phyloP scores from a whole-genome alignment of 2,888 invertebrate species.

The Dysmachus trigonus region DNA sequence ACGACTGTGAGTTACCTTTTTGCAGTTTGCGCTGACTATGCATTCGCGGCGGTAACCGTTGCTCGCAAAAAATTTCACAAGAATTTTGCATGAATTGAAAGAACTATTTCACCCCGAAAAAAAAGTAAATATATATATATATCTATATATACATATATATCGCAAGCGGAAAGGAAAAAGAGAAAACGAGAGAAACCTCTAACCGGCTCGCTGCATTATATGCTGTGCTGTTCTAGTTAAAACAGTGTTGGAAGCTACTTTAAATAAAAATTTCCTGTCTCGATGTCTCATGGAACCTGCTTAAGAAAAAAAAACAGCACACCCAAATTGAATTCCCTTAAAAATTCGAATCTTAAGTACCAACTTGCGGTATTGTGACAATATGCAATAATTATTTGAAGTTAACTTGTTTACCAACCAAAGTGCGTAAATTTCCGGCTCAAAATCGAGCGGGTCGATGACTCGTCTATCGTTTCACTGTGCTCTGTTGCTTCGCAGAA shows the following conservation, averaged over 20 bases:
- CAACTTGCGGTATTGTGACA: neutral
- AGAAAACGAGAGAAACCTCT: neutral
- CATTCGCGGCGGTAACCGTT: neutral
- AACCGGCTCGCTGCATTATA: neutral
- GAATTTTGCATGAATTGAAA: neutral
- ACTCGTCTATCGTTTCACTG: neutral
- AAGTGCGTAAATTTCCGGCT: neutral
- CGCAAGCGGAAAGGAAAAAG: neutral
- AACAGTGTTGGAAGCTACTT: conserved; percentile 10
- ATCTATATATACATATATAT: neutral
- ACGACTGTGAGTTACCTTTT: neutral
- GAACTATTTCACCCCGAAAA: neutral
- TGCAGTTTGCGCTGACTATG: neutral
- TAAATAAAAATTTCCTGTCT: neutral
- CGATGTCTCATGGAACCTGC: neutral
- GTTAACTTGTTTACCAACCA: neutral
- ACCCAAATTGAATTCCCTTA: neutral
- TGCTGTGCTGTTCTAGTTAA: neutral
- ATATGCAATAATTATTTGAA: neutral
- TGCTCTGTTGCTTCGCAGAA: neutral
- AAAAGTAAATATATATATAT: neutral
- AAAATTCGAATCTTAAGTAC: neutral
- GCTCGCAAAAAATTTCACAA: neutral
- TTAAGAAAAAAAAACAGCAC: too few relatives aligned
- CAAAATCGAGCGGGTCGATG: neutral